These are phyloP conservation scores for Gymnocheta viridis DNA, from an alignment of 2,888 invertebrate species.

Conservation along the genomic window DNA sequence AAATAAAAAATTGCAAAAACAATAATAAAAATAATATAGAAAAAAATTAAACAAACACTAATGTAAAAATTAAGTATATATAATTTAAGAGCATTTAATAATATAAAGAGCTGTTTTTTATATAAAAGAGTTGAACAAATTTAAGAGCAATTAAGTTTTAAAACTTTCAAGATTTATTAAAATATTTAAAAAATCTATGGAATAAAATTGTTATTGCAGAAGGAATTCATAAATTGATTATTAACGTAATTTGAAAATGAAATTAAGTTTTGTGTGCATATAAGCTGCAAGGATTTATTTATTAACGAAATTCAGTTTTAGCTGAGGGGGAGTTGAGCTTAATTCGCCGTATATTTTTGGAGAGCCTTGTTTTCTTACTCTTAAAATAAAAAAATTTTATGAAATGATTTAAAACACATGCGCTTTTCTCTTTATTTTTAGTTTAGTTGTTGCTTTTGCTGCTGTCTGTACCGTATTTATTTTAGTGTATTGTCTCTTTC, in stretches of 20 bases:
- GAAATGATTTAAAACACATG: slow-evolving; percentile 65
- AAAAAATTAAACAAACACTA: slow-evolving; percentile 31
- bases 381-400: slow-evolving; percentile 3
- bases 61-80: slow-evolving; percentile 19
- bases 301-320: background rate
- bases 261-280: background rate
- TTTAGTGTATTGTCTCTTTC: slow-evolving; percentile 59
- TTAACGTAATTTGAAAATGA: no score
- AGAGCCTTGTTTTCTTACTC: background rate
- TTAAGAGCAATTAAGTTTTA: background rate
- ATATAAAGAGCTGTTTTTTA: background rate
- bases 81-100: background rate
- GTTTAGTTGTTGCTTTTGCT: slow-evolving; percentile 38
- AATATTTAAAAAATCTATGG: background rate
- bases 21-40: slow-evolving; percentile 55
- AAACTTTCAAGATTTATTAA: background rate
- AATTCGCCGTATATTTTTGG: slow-evolving; percentile 68
- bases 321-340: slow-evolving; percentile 3
- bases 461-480: slow-evolving; percentile 39
- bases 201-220: no score
- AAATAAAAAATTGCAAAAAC: slow-evolving; percentile 72
- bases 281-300: background rate
- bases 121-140: background rate
- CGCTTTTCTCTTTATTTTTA: slow-evolving; percentile 64
- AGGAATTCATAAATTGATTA: no score